These are phyloP conservation scores for Tragelaphus strepsiceros DNA, from an alignment of 2,113 vertebrate genomes.

Conservation along the genomic window DNA sequence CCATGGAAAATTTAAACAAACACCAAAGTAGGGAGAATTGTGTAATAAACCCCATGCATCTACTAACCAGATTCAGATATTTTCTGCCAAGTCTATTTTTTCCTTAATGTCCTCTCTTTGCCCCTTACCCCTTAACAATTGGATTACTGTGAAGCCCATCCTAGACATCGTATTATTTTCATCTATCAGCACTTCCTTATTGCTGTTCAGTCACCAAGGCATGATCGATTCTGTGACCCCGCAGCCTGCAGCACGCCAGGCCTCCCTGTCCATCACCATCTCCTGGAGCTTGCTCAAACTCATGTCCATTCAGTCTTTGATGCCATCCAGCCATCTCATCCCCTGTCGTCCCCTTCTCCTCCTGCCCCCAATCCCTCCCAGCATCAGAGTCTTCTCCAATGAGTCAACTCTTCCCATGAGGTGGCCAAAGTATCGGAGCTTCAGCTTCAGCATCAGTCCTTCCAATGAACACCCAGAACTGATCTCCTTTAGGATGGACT, in stretches of 20 bases:
- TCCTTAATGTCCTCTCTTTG: not conserved
- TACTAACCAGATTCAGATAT: not conserved
- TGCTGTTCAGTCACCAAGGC: not conserved
- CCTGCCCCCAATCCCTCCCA: not conserved
- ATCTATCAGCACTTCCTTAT: not conserved
- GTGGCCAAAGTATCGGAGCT: not conserved
- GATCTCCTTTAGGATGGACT: not conserved
- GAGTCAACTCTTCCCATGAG: accelerated
- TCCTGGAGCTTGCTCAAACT: not conserved
- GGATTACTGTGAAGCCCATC: not conserved
- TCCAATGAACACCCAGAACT: not conserved
- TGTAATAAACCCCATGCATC: not conserved
- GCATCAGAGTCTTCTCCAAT: not conserved
- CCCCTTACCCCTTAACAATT: not conserved
- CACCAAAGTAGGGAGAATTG: not conserved
- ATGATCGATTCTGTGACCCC: not conserved
- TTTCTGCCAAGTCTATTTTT: not conserved
- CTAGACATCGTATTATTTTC: not conserved
- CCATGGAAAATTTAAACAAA: not conserved
- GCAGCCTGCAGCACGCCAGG: accelerated
- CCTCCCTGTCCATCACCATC: not conserved
- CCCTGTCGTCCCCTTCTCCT: not conserved
- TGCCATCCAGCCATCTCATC: not conserved
- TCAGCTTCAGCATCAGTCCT: not conserved
- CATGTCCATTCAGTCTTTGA: accelerated